These are phyloP conservation scores for Leptinotarsa haldemani DNA, from an alignment of 2,888 invertebrate genomes.

Conservation along the genomic window DNA sequence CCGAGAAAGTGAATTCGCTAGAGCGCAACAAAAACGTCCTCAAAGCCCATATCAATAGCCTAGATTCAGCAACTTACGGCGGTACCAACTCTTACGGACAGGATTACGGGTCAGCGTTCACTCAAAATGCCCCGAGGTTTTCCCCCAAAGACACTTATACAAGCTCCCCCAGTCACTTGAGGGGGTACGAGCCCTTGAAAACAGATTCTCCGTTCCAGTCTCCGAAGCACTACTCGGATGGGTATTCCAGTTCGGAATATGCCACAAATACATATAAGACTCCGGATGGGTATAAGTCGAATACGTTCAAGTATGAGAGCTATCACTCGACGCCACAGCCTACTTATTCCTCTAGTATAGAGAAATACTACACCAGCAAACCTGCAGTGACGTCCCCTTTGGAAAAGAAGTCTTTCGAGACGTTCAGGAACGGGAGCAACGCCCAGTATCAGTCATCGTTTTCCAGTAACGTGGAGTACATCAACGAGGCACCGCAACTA, in stretches of 20 bases:
- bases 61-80: slow-evolving; percentile 61
- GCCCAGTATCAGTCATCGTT: slow-evolving; percentile 57
- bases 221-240: slow-evolving; percentile 51
- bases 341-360: slow-evolving; percentile 57
- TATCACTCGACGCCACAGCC: slow-evolving; percentile 60
- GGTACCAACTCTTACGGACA: slow-evolving; percentile 57
- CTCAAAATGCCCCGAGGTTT: slow-evolving; percentile 54
- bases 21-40: slow-evolving; percentile 60
- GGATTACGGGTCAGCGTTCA: slow-evolving; percentile 48
- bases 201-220: slow-evolving; percentile 32
- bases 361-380: slow-evolving; percentile 60
- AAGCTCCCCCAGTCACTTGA: slow-evolving; percentile 32
- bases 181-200: slow-evolving; percentile 32
- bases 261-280: slow-evolving; percentile 62
- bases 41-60: slow-evolving; percentile 59
- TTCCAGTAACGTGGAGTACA: slow-evolving; percentile 60
- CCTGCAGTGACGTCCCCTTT: slow-evolving; percentile 52
- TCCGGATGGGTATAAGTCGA: slow-evolving; percentile 63
- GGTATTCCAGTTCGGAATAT: slow-evolving; percentile 61
- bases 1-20: slow-evolving; percentile 64
- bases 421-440: slow-evolving; percentile 57
- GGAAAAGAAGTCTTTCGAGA: slow-evolving; percentile 53
- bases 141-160: slow-evolving; percentile 39
- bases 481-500: slow-evolving; percentile 61
- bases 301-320: slow-evolving; percentile 61